phyloP scores from a whole-genome alignment of 2,797 vertebrate genomes.

The Microctenopoma steveboyesi region DNA sequence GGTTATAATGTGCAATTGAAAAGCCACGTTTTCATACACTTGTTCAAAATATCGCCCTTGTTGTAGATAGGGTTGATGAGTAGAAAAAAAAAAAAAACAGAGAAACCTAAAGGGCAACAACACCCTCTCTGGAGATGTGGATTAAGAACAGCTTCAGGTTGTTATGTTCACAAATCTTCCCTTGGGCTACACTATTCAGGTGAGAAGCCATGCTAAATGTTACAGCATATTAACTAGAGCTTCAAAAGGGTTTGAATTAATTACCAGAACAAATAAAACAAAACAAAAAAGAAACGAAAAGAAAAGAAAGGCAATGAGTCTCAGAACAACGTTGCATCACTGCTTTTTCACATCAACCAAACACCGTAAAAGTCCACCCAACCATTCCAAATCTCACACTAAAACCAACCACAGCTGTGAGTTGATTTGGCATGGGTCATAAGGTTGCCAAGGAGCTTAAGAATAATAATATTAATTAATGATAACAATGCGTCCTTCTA shows the following conservation, averaged over 20 bases:
- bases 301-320: constrained; percentile 96
- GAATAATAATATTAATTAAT: constrained; percentile 75
- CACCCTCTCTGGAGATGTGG: constrained; percentile 88
- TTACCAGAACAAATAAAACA: constrained; percentile 90
- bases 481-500: constrained; percentile 83
- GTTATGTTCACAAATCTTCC: constrained; percentile 84
- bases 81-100: constrained; percentile 72
- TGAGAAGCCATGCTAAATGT: constrained; percentile 99
- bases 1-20: constrained; percentile 93
- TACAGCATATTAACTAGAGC: constrained; percentile 98
- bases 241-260: constrained; percentile 94
- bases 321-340: constrained; percentile 97
- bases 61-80: constrained; percentile 84
- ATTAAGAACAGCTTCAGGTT: constrained; percentile 88
- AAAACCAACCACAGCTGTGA: constrained; percentile 91
- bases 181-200: constrained; percentile 95
- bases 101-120: constrained; percentile 83
- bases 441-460: constrained; percentile 88
- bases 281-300: constrained; percentile 80
- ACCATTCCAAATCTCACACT: constrained; percentile 89
- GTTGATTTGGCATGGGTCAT: constrained; percentile 90
- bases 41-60: constrained; percentile 88
- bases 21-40: constrained; percentile 91
- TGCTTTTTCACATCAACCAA: constrained; percentile 98
- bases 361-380: constrained; percentile 92